These are phyloP conservation scores for Calyptommatus sinebrachiatus DNA, from an alignment of 2,113 vertebrate genomes.

Conservation along the genomic window DNA sequence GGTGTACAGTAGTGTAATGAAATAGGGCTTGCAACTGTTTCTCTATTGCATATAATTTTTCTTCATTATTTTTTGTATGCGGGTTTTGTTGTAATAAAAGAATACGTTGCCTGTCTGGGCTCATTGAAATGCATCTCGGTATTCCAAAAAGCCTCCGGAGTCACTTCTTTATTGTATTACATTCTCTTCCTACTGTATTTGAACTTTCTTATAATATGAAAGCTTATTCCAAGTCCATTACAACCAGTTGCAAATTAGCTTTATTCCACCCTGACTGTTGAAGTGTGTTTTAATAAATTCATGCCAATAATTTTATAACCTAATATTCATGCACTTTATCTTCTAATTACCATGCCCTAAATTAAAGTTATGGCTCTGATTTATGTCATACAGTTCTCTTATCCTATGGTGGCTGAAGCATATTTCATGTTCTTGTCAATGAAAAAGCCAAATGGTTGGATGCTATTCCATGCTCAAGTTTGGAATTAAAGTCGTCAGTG, in stretches of 20 bases:
- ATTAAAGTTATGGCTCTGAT: slow-evolving; percentile 54
- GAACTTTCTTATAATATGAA: slow-evolving; percentile 59
- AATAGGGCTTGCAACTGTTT: slow-evolving; percentile 2
- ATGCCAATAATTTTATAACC: slow-evolving; percentile 56
- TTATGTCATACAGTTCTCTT: slow-evolving; percentile 51
- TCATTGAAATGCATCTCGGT: slow-evolving; percentile 66
- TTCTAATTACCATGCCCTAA: slow-evolving; percentile 59
- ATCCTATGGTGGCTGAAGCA: slow-evolving; percentile 10
- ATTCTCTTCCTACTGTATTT: slow-evolving; percentile 62
- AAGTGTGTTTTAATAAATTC: slow-evolving; percentile 66
- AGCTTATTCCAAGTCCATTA: slow-evolving; percentile 58
- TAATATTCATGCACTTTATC: slow-evolving; percentile 55
- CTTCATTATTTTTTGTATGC: slow-evolving; percentile 50
- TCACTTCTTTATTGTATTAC: slow-evolving; percentile 63
- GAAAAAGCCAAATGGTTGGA: background rate
- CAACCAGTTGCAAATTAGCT: slow-evolving; percentile 62
- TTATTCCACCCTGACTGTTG: slow-evolving; percentile 49
- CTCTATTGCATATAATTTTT: slow-evolving; percentile 41
- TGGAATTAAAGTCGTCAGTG: slow-evolving; percentile 22
- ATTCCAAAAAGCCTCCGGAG: slow-evolving; percentile 57
- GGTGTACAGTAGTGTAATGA: background rate
- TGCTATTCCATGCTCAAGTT: slow-evolving; percentile 27
- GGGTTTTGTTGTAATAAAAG: slow-evolving; percentile 54
- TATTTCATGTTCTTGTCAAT: slow-evolving; percentile 34
- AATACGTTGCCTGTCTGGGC: slow-evolving; percentile 54